phyloP scores from a whole-genome alignment of 1,140 invertebrate genomes.

The Pogonus chalceus region DNA sequence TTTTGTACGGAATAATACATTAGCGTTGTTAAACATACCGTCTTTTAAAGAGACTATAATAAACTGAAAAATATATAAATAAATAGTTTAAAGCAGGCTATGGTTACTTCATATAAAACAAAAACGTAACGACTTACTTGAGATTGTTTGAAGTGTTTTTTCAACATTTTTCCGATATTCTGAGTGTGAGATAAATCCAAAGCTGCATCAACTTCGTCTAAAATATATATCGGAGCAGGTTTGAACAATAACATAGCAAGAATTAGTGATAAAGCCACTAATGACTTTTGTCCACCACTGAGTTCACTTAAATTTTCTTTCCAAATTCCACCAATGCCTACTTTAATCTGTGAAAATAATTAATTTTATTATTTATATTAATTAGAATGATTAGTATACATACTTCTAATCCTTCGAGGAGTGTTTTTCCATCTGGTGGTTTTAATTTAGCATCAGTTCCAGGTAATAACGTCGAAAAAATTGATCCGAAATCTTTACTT shows the following conservation, averaged over 20 bases:
- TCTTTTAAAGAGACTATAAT: constrained; percentile 98
- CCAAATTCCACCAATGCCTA: constrained; percentile 89
- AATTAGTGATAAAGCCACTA: constrained; percentile 93
- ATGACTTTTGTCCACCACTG: constrained; percentile 91
- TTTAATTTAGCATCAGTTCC: constrained; percentile 78
- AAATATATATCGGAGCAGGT: constrained; percentile 95
- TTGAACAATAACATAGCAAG: constrained; percentile 94
- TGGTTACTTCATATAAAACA: not conserved
- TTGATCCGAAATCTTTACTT: constrained; percentile 89
- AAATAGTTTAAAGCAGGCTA: no score
- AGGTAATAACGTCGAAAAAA: constrained; percentile 85
- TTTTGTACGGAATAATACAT: constrained; percentile 90
- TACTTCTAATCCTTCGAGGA: constrained; percentile 83
- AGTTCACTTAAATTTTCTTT: constrained; percentile 94
- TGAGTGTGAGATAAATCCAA: constrained; percentile 97
- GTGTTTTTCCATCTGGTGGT: constrained; percentile 60
- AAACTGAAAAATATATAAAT: constrained; percentile 59
- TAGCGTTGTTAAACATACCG: constrained; percentile 99
- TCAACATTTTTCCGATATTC: constrained; percentile 96
- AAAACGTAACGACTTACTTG: constrained; percentile 48
- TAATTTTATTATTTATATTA: constrained; percentile 10
- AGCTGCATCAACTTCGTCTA: constrained; percentile 98
- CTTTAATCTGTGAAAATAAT: constrained; percentile 54
- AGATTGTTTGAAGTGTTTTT: constrained; percentile 86
- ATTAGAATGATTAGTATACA: constrained; percentile 16